phyloP scores from a whole-genome alignment of 2,888 invertebrate genomes.

The Tupiocoris notatus region DNA sequence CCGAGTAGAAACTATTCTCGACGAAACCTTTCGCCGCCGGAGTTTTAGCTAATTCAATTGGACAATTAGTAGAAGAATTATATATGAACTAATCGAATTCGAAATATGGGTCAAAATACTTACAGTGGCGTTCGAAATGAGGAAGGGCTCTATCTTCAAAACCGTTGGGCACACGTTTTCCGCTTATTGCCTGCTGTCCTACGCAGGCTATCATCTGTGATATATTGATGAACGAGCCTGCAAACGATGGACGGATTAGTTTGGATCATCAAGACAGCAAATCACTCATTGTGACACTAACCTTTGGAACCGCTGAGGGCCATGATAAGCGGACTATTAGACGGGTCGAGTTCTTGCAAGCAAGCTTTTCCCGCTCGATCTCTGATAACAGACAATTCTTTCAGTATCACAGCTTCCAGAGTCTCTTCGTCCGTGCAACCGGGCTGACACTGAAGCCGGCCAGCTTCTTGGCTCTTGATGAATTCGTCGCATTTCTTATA shows the following conservation, averaged over 20 bases:
- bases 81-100: background rate
- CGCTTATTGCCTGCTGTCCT: slow-evolving; percentile 97
- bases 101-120: slow-evolving; percentile 53
- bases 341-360: slow-evolving; percentile 79
- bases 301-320: slow-evolving; percentile 98
- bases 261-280: too few species aligned
- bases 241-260: slow-evolving; percentile 19
- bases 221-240: slow-evolving; percentile 96
- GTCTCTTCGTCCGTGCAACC: slow-evolving; percentile 91
- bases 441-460: slow-evolving; percentile 85
- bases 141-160: slow-evolving; percentile 92
- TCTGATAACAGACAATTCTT: slow-evolving; percentile 90
- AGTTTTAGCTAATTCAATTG: slow-evolving; percentile 79
- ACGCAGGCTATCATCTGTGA: slow-evolving; percentile 99
- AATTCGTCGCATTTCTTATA: slow-evolving; percentile 87
- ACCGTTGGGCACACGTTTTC: slow-evolving; percentile 94
- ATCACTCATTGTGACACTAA: background rate
- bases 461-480: slow-evolving; percentile 81
- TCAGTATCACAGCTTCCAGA: slow-evolving; percentile 86
- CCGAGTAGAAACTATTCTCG: slow-evolving; percentile 95
- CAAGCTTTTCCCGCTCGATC: slow-evolving; percentile 96
- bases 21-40: slow-evolving; percentile 98
- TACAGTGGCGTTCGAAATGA: slow-evolving; percentile 87
- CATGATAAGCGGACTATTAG: slow-evolving; percentile 96
- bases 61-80: too few species aligned